Base-by-base conservation (phyloP, 1,140 invertebrate genomes). In the Drosophila santomea region DNA sequence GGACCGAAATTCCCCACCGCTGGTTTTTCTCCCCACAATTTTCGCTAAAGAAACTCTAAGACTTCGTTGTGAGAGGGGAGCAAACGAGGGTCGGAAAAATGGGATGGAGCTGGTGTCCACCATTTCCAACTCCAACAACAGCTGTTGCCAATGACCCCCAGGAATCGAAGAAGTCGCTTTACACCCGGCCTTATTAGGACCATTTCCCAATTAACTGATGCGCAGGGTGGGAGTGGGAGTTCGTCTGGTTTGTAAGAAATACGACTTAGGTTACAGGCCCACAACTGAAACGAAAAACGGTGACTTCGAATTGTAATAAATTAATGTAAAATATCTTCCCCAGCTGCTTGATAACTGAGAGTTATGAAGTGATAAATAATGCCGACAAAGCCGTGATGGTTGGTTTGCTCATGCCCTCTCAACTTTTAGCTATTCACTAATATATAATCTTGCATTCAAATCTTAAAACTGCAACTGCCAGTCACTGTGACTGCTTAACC, bases 41-140 rank as follows among this genome's bases (percentile, higher is more conserved):
- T 8, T 43, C 15, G 35, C 36, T 55, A 60, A 55, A 69, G 71
- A 78, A 86, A 84, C 83, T 62, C 78, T 88, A 86, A 76, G 75
- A 82, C 79, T 86, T 86, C 83, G 79, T 69, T 52, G 62, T 0
- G 38, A 0, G 28, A 38, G 6, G 32, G 12, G 43, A 35, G 8
- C 10, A 20, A 15, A 45, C 3, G 3, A 11, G 43, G 36, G 36
- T n/a, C 3, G 32, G n/a, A 5, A 20, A 4, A 4, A 11, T 4
- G 25, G 4, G 25, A 4, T 25, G 25, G 25, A 20, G 20, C 20
- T 20, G 20, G 20, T 20, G 25, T 4, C 25, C 25, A 25, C 36
- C 57, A 59, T 12, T 32, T 48, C 61, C 36, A 20, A 20, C 20
- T 20, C 39, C 63, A 43, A 23, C 74, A 61, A 17, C 74, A 57